These are phyloP conservation scores for Chrysolina oricalcia DNA, from an alignment of 2,888 invertebrate species.

Conservation along the genomic window DNA sequence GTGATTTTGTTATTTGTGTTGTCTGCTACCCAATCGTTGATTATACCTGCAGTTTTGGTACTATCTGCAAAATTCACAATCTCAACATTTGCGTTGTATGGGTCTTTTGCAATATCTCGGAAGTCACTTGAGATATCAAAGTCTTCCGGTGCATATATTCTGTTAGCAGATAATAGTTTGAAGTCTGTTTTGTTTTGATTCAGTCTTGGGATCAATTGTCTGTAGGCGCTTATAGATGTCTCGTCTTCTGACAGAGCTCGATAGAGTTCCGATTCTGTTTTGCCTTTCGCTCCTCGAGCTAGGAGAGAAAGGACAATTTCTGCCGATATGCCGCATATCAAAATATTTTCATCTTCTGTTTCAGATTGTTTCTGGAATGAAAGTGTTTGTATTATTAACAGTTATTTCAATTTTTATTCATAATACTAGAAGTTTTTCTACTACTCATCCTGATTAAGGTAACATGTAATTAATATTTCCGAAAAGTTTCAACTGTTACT, in stretches of 20 bases:
- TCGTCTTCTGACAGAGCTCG: conserved; percentile 46
- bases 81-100: conserved; percentile 68
- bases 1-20: conserved; percentile 67
- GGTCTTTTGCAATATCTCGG: conserved; percentile 73
- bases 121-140: conserved; percentile 74
- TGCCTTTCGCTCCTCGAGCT: conserved; percentile 60
- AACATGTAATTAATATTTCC: no score
- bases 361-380: conserved; percentile 55
- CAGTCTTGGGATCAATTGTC: conserved; percentile 44
- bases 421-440: neutral
- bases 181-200: conserved; percentile 45
- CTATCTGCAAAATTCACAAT: conserved; percentile 59
- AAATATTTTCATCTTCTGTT: conserved; percentile 53
- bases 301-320: conserved; percentile 61
- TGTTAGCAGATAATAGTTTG: conserved; percentile 66
- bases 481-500: no score
- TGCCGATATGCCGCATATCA: conserved; percentile 63
- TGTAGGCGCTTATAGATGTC: conserved; percentile 45
- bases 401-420: neutral
- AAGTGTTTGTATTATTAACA: neutral
- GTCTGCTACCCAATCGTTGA: conserved; percentile 56
- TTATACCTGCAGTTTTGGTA: conserved; percentile 56
- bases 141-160: conserved; percentile 77
- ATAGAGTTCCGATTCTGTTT: conserved; percentile 59
- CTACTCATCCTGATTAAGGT: no score